phyloP scores from a whole-genome alignment of 2,797 vertebrate species.

The Phataginus tetradactyla region DNA sequence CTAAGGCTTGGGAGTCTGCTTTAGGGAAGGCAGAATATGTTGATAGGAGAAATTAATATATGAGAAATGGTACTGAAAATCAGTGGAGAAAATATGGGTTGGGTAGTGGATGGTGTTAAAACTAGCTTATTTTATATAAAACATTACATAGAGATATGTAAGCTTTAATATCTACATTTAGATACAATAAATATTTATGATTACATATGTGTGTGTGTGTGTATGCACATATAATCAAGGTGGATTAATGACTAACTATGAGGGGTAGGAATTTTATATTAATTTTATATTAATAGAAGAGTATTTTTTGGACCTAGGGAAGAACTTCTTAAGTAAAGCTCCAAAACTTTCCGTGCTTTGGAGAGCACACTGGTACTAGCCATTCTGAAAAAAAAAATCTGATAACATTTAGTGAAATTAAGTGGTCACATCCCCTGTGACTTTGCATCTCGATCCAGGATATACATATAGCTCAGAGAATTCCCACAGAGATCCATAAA shows the following conservation, averaged over 20 bases:
- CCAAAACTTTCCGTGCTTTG: background rate
- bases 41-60: conserved; percentile 32
- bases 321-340: conserved; percentile 51
- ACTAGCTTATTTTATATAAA: conserved; percentile 28
- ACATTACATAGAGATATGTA: background rate
- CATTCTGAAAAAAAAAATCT: conserved; percentile 13
- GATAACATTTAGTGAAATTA: background rate
- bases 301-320: background rate
- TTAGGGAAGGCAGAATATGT: background rate
- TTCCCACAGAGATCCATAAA: background rate
- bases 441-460: background rate
- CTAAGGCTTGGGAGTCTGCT: background rate
- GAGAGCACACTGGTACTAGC: background rate
- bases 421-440: background rate
- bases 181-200: background rate
- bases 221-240: background rate
- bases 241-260: background rate
- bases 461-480: background rate
- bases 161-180: background rate
- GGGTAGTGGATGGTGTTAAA: background rate
- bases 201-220: background rate
- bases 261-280: conserved; percentile 2
- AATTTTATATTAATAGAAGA: no score
- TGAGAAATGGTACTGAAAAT: background rate
- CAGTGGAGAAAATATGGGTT: conserved; percentile 28